Conservation (phyloP, 2,797 vertebrate species). For the Sciurus vulgaris region DNA sequence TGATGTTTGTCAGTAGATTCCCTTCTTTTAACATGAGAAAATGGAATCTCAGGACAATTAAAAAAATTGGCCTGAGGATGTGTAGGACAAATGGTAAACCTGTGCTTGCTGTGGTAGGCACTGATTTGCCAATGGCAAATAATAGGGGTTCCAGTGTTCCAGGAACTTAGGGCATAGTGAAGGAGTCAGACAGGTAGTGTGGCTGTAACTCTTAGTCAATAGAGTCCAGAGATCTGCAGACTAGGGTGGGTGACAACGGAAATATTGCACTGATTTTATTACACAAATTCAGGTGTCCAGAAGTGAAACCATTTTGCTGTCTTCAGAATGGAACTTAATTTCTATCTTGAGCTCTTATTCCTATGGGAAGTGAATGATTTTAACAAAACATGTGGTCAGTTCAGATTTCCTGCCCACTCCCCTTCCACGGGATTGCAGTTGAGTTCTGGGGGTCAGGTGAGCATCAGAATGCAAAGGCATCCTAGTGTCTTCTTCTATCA, state of each 20-base stretch:
- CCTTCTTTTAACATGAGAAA: conserved; percentile 67
- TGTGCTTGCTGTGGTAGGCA: not conserved
- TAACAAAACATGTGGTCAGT: not conserved
- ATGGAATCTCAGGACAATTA: conserved; percentile 68
- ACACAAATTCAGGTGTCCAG: not conserved
- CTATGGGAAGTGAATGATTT: conserved; percentile 20
- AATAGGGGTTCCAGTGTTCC: not conserved
- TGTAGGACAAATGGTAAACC: not conserved
- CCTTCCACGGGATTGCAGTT: not conserved
- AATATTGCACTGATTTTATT: not conserved
- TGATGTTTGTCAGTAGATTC: conserved; percentile 50
- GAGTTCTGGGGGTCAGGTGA: not conserved
- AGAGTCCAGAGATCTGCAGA: not conserved
- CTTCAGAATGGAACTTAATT: not conserved
- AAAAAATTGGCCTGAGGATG: not conserved
- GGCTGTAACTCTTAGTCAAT: not conserved
- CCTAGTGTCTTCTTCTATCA: not conserved
- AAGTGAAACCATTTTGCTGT: not conserved
- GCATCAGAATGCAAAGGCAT: not conserved
- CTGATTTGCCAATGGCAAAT: not conserved
- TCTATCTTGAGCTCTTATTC: conserved; percentile 43
- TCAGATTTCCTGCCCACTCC: not conserved
- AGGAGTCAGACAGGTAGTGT: not conserved
- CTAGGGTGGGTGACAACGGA: not conserved
- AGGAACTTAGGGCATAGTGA: not conserved